These are phyloP conservation scores for Napeogenes inachia DNA, from an alignment of 2,888 invertebrate species.

Conservation along the genomic window DNA sequence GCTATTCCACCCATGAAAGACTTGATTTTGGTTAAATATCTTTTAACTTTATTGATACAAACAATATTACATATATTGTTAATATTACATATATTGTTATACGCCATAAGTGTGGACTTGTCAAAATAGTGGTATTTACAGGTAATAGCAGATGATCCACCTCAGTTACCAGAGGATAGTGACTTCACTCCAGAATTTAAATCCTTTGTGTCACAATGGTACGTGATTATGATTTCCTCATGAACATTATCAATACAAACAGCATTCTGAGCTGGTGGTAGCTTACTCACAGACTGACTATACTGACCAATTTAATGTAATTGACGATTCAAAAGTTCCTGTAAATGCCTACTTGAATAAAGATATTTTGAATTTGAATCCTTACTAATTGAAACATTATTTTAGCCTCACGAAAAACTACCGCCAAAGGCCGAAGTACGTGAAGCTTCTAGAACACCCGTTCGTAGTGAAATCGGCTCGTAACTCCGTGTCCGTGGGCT, in stretches of 20 bases:
- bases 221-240: slow-evolving; percentile 43
- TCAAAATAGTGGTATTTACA: slow-evolving; percentile 35
- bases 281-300: too few relatives aligned
- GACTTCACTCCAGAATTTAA: slow-evolving; percentile 92
- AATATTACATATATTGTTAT: too few relatives aligned
- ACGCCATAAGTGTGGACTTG: not conserved
- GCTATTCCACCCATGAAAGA: too few relatives aligned
- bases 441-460: slow-evolving; percentile 89
- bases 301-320: too few relatives aligned
- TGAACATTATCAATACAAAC: not conserved
- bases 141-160: slow-evolving; percentile 92
- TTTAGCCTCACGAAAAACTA: slow-evolving; percentile 95
- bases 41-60: too few relatives aligned
- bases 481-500: slow-evolving; percentile 83
- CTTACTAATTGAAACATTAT: slow-evolving; percentile 25
- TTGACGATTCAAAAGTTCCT: too few relatives aligned
- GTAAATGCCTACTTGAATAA: too few relatives aligned
- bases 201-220: slow-evolving; percentile 94
- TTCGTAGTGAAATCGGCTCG: slow-evolving; percentile 90
- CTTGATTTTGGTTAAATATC: too few relatives aligned
- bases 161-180: slow-evolving; percentile 85
- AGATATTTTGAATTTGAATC: not conserved
- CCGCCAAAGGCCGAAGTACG: slow-evolving; percentile 95
- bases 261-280: too few relatives aligned
- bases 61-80: too few relatives aligned